Conservation (phyloP, 1,140 invertebrate genomes). For the Globodera rostochiensis region DNA sequence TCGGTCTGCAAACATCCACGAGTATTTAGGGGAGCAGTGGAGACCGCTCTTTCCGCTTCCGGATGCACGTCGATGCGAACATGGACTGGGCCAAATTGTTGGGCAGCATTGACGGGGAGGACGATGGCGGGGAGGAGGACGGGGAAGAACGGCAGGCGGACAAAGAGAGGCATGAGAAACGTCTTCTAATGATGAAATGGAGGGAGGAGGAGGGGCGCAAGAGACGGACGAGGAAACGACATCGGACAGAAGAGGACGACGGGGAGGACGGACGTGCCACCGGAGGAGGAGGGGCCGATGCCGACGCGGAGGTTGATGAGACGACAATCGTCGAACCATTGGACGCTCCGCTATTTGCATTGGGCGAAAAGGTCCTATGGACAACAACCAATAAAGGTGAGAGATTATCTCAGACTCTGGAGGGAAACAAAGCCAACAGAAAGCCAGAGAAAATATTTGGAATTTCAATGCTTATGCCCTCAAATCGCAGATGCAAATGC, state of each 20-base stretch:
- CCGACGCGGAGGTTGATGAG: neutral
- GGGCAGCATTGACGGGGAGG: neutral
- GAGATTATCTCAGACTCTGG: neutral
- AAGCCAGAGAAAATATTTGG: neutral
- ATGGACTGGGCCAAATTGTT: conserved; percentile 34
- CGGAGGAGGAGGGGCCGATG: neutral
- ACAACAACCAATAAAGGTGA: neutral
- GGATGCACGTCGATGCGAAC: conserved; percentile 33
- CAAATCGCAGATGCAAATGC: neutral
- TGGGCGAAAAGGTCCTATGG: neutral
- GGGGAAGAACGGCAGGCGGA: conserved; percentile 4
- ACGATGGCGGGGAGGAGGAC: neutral
- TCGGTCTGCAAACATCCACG: neutral
- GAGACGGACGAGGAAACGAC: conserved; percentile 27
- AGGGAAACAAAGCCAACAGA: neutral
- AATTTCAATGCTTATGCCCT: no score
- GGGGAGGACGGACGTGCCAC: conserved; percentile 7
- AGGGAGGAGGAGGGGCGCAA: conserved; percentile 15
- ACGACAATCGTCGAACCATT: conserved; percentile 3
- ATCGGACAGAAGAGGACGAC: conserved; percentile 29
- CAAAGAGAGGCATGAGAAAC: conserved; percentile 2
- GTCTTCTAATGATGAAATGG: conserved; percentile 20
- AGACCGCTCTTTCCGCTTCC: conserved; percentile 48
- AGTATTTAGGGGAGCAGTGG: conserved; percentile 4
- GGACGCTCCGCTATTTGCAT: neutral